Evolutionary conservation across 2,797 vertebrate species (phyloP), one percentile per base, ranked within the genome.

Genomic region (Gadopsis bispinosus): DNA sequence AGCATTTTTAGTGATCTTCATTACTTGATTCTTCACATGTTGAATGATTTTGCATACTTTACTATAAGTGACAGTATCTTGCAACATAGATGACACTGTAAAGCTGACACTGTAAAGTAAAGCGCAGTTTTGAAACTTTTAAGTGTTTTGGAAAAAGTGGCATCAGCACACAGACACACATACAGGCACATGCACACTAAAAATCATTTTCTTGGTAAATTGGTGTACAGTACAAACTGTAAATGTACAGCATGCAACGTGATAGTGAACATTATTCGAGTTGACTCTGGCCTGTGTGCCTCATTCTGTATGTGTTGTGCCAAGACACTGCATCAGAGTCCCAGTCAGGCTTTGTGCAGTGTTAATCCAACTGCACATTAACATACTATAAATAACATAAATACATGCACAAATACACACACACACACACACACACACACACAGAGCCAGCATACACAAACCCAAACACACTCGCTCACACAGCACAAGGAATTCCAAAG

Each of bases 351-450:
- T 81, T 75, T 67, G 47, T 53, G 31, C 60, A 56, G 55, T 61
- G 55, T 54, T 83, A 73, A 85, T 87, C 67, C 67, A 75, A 33
- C 7, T 61, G 11, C 50, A 81, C 74, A 78, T 75, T 61, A 68
- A 19, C 66, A 74, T 79, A 55, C 69, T 76, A 84, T 73, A 84
- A 82, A 80, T 70, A 81, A 74, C 53, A 75, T 62, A 17, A 75
- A 76, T 59, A 35, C 35, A 75, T 6, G 39, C 22, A 55, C 19
- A 37, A 43, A 19, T n/a, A 41, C n/a, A 37, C 17, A 13, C 14
- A 37, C 5, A 20, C 33, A 55, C 61, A 59, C 59, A 63, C 50
- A 63, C 50, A 50, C 64, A 50, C 33, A 50, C 43, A 22, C 14
- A 77, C 14, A 53, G 6, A 55, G 16, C 16, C 26, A 63, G 37